These are phyloP conservation scores for Hyles euphorbiae DNA, from an alignment of 1,140 invertebrate genomes.

Conservation along the genomic window DNA sequence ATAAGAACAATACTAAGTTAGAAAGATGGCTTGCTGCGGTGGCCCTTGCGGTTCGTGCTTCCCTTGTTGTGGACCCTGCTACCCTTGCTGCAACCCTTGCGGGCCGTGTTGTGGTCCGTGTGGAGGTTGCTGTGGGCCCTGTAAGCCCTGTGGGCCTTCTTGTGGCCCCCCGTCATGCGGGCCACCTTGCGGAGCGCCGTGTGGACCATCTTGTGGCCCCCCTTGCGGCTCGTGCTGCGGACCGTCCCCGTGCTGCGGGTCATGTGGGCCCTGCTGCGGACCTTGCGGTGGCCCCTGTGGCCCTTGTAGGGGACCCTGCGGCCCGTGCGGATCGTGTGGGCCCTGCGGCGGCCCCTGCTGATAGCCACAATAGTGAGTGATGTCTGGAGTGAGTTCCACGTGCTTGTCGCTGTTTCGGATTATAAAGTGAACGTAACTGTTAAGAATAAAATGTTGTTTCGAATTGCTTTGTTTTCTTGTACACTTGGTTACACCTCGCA, in stretches of 20 bases:
- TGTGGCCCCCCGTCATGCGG: constrained; percentile 14
- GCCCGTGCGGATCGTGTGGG: constrained; percentile 5
- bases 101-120: constrained; percentile 20
- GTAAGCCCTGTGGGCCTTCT: constrained; percentile 22
- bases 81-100: constrained; percentile 21
- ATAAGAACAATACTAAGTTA: not conserved
- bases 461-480: not conserved
- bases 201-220: constrained; percentile 15
- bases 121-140: constrained; percentile 19
- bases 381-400: constrained; percentile 1
- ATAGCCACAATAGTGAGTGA: not conserved
- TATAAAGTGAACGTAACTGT: constrained; percentile 10
- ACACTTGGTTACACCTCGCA: not conserved
- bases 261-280: constrained; percentile 19
- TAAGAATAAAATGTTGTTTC: constrained; percentile 11
- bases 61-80: constrained; percentile 18
- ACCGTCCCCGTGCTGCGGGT: constrained; percentile 14
- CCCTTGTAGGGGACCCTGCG: not conserved
- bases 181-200: constrained; percentile 18
- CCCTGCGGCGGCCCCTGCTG: constrained; percentile 12
- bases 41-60: constrained; percentile 22
- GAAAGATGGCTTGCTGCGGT: constrained; percentile 31
- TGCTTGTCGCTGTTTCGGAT: not conserved
- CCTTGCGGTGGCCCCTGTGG: constrained; percentile 11
- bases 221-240: constrained; percentile 4